phyloP scores from a whole-genome alignment of 2,888 invertebrate genomes.

The Thecocarcelia acutangulata region DNA sequence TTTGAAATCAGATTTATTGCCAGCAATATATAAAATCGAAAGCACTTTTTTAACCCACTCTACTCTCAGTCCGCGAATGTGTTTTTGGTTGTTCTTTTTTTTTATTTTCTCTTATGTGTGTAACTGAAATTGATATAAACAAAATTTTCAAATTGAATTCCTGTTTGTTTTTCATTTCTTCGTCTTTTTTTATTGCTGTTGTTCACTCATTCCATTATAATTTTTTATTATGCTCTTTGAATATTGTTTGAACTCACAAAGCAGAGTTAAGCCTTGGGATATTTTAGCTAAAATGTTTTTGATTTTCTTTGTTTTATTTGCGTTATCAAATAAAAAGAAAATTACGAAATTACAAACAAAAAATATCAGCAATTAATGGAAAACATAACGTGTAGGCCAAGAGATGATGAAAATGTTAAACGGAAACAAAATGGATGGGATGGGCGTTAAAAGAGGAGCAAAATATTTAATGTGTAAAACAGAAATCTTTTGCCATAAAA shows the following conservation, averaged over 20 bases:
- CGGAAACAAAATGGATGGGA: neutral
- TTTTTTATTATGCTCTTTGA: conserved; percentile 44
- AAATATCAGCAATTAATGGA: conserved; percentile 48
- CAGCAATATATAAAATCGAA: neutral
- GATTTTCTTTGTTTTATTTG: conserved; percentile 24
- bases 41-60: conserved; percentile 3
- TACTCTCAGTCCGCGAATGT: neutral
- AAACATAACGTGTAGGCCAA: conserved; percentile 17
- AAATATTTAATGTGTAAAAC: conserved; percentile 8
- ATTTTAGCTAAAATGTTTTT: conserved; percentile 61
- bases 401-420: neutral
- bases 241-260: conserved; percentile 46
- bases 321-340: conserved; percentile 1
- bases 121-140: conserved; percentile 45
- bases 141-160: conserved; percentile 59
- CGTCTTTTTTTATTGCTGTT: conserved; percentile 7
- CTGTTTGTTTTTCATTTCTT: too few species aligned
- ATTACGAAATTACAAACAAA: too few species aligned
- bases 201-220: conserved; percentile 1
- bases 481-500: conserved; percentile 26
- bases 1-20: too few species aligned
- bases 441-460: neutral
- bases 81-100: neutral
- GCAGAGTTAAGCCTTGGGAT: conserved; percentile 59
- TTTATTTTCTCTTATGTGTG: conserved; percentile 3